Base-by-base conservation (phyloP, 1,140 invertebrate species). In the Andrena cerasifolii region DNA sequence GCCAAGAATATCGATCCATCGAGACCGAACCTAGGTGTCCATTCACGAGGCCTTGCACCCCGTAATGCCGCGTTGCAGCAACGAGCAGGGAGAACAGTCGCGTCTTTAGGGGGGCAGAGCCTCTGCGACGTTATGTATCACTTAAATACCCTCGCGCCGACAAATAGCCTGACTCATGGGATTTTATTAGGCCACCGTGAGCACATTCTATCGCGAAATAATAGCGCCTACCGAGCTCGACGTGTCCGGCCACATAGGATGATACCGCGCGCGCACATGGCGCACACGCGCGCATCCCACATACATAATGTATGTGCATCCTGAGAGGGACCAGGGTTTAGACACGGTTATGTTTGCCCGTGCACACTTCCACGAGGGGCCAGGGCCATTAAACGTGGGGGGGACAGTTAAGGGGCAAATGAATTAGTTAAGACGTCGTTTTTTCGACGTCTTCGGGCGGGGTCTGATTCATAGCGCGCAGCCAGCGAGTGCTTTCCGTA, bases 121-220 rank as follows among this genome's bases (percentile, higher is more conserved):
- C 79, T 51, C 62, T 21, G 67, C 77, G 86, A 87, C 83, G 87
- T 80, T 87, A 86, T 82, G 85, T 86, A 81, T 87, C 85, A 87
- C 83, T 88, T 87, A 86, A 87, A 82, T 83, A 77, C 78, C 81
- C 78, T 79, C 53, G 72, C 65, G 78, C 61, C 79, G 84, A 87
- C 85, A 88, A 88, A 88, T 88, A 87, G 86, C 73, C 87, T 88
- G 87, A 89, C 85, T 88, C 88, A 89, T 80, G 82, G 84, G 85
- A 86, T 87, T 89, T 88, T 86, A 88, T 86, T 85, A 80, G 84
- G 78, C 77, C 59, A 79, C 72, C 76, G 68, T 73, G 45, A 78
- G 63, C 75, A 78, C 70, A 84, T 85, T 88, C 87, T 88, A 88
- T 86, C 78, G 67, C 82, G 62, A 78, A 78, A 87, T 88, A 88